These are phyloP conservation scores for Tragulus kanchil DNA, from an alignment of 2,113 vertebrate species.

Conservation along the genomic window DNA sequence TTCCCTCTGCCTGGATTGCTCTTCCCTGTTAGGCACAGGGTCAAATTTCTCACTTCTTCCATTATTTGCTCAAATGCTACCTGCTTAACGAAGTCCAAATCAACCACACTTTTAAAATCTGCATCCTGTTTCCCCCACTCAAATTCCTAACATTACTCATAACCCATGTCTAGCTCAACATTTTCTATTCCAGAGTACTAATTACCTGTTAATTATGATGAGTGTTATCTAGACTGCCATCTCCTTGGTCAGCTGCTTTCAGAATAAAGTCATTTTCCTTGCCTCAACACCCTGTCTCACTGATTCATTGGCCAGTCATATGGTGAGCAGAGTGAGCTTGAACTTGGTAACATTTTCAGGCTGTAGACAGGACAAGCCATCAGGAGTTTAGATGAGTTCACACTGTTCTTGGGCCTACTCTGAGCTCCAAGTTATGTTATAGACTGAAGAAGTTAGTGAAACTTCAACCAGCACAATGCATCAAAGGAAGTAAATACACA, in stretches of 20 bases:
- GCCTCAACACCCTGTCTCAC: no score
- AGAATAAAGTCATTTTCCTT: no score
- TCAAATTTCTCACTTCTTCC: not conserved
- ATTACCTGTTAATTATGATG: not conserved
- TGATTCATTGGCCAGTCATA: no score
- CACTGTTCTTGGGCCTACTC: not conserved
- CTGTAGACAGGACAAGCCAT: not conserved
- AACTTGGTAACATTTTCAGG: no score
- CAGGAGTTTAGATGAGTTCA: not conserved
- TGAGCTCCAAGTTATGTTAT: not conserved
- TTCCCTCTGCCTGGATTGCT: not conserved
- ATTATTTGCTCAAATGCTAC: not conserved
- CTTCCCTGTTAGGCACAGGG: not conserved
- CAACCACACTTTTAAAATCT: not conserved
- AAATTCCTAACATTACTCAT: not conserved
- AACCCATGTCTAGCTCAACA: not conserved
- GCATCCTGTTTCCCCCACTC: accelerated
- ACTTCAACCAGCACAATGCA: not conserved
- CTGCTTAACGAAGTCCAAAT: not conserved
- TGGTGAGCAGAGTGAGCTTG: no score
- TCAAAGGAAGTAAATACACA: not conserved
- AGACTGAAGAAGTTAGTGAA: not conserved
- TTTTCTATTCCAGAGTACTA: constrained; percentile 1
- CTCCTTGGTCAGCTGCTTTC: no score
- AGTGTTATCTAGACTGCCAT: no score